Base-by-base conservation (phyloP, 1,140 invertebrate species). In the Halesus radiatus region DNA sequence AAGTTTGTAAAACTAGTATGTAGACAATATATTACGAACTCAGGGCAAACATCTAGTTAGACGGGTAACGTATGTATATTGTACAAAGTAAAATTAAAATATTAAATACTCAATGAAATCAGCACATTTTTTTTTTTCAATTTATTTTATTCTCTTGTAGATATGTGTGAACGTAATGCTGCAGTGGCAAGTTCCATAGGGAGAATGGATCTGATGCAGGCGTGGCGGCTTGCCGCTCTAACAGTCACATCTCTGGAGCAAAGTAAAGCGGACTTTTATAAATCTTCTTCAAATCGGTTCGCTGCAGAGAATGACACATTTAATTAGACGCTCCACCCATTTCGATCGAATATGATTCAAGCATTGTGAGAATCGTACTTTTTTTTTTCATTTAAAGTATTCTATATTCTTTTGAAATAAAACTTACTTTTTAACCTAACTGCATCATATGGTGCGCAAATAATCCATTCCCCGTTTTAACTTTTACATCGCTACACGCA, bases 141-240 rank as follows among this genome's bases (percentile, higher is more conserved):
- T 45, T 45, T 45, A 45, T 22, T 20, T 0, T 52, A 50, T 15
- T 72, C 37, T 70, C 8, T 81, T 83, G 26, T 86, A 79, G 90
- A 90, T 7, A 95, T 96, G 90, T 98, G 97, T 87, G 92, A 93
- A 62, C 92, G 92, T 72, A 98, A 98, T 90, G 94, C 94, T 20
- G 91, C 92, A 81, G 90, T 94, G 6, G 96, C 96, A 22, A 91
- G 92, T 7, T 89, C 91, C 23, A 88, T 94, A 64, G 95, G 94
- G 7, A 92, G 96, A 53, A 90, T 92, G 81, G 97, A 98, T 88
- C 87, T 98, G 54, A 92, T 95, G 18, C 95, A 97, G 87, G 92
- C 96, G 54, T 98, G 97, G 97, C 92, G 92, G 16, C 87, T 98
- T 78, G 94, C 95, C 15, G 93, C 93, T 83, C 87, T 96, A 50